These are phyloP conservation scores for Pteropus rufus DNA, from an alignment of 2,797 vertebrate species.

Conservation along the genomic window DNA sequence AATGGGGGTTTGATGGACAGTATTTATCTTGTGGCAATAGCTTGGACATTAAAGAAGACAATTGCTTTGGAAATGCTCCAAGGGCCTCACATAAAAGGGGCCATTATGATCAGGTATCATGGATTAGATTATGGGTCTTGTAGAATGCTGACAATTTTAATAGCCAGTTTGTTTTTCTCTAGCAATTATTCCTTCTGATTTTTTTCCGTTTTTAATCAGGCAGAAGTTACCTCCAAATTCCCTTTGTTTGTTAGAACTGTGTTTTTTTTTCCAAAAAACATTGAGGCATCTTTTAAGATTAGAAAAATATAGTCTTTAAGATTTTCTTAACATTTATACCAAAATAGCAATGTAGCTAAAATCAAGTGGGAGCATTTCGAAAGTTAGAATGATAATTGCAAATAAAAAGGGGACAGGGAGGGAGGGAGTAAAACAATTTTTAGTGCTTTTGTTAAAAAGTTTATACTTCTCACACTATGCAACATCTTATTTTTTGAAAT, in stretches of 20 bases:
- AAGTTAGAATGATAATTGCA: slow-evolving; percentile 64
- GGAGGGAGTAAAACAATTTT: slow-evolving; percentile 62
- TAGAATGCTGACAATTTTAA: slow-evolving; percentile 27
- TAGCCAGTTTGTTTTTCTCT: neutral
- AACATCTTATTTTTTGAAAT: slow-evolving; percentile 67
- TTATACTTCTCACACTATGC: slow-evolving; percentile 72
- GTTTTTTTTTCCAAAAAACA: neutral
- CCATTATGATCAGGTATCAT: slow-evolving; percentile 6
- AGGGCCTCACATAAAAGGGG: slow-evolving; percentile 18
- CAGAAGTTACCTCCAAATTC: slow-evolving; percentile 30
- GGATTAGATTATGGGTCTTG: slow-evolving; percentile 11
- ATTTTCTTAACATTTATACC: slow-evolving; percentile 74
- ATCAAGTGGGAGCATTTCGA: slow-evolving; percentile 77
- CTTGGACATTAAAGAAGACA: slow-evolving; percentile 46
- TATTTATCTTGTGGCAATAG: neutral
- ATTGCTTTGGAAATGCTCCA: slow-evolving; percentile 24
- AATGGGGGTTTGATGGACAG: slow-evolving; percentile 35
- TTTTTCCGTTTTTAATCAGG: slow-evolving; percentile 44
- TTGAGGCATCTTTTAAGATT: slow-evolving; percentile 53
- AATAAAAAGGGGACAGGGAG: neutral
- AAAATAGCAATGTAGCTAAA: slow-evolving; percentile 75
- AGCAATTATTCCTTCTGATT: slow-evolving; percentile 22
- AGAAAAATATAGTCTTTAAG: slow-evolving; percentile 68
- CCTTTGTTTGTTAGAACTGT: slow-evolving; percentile 60
- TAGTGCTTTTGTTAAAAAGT: slow-evolving; percentile 72